Base-by-base conservation (phyloP, 2,113 vertebrate genomes). In the Sterrhoptilus dennistouni region DNA sequence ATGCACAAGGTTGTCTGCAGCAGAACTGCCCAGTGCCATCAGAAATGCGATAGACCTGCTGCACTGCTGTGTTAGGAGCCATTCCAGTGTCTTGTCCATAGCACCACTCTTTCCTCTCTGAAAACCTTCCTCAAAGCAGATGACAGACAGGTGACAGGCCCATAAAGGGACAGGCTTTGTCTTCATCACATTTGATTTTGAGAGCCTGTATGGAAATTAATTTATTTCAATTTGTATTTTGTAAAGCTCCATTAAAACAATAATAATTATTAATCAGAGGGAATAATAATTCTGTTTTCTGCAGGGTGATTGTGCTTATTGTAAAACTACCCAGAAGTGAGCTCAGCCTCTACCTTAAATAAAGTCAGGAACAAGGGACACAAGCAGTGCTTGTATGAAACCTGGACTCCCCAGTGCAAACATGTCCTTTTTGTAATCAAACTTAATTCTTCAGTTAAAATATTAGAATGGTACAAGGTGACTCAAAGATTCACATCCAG, bases 131-230 rank as follows among this genome's bases (percentile, higher is more conserved):
- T 77, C 44, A 14, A 45, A 84, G 24, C 1, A 2, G 19, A 22
- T 31, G 45, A 22, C 22, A 56, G n/a, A 6, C 0, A 2, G 4
- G 11, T 36, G 18, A 22, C n/a, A 44, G 59, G 4, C 16, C 11
- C 29, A 70, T 25, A 65, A 69, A 25, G 14, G 5, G 27, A 9
- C 22, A 63, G 61, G 4, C 31, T 83, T 68, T 78, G 75, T 35
- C 44, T 80, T 72, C 50, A 40, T 49, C 49, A 52, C 64, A 29
- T 75, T 71, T 59, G 12, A 40, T 75, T 95, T 84, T 66, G 54
- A 93, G 28, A 91, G 35, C 17, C 42, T 11, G 1, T 0, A 0
- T 36, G 35, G 14, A 29, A 92, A n/a, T 40, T 11, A 49, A 74
- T 24, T 4, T 10, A 70, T 92, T 77, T 59, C 52, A 82, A 7